Conservation (phyloP, 2,888 invertebrate genomes). For the Drosophila atroscutellata region DNA sequence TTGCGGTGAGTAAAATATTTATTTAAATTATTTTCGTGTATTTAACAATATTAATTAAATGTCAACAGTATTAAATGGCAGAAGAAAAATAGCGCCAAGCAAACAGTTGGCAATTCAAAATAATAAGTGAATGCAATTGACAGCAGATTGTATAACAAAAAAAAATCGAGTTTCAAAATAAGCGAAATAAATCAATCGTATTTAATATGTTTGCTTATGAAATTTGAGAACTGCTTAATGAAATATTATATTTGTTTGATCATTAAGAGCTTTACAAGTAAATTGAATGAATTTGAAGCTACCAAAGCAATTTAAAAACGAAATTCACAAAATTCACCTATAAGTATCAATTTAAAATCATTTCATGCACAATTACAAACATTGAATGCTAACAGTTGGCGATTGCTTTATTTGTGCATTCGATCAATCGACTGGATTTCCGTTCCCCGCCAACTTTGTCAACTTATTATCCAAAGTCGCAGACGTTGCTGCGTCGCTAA, state of each 20-base stretch:
- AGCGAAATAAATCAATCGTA: not conserved
- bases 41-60: constrained; percentile 63
- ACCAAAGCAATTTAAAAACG: not conserved
- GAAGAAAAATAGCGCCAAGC: constrained; percentile 23
- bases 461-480: constrained; percentile 62
- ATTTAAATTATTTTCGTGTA: constrained; percentile 53
- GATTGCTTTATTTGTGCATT: constrained; percentile 22
- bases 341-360: constrained; percentile 19
- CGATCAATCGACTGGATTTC: constrained; percentile 47
- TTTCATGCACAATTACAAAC: constrained; percentile 11
- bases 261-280: not conserved
- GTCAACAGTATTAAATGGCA: constrained; percentile 68
- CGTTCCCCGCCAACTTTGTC: constrained; percentile 15
- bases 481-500: constrained; percentile 69
- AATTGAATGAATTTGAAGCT: not conserved
- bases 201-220: constrained; percentile 3
- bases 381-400: constrained; percentile 29
- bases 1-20: constrained; percentile 55
- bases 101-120: constrained; percentile 25
- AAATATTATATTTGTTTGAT: not conserved
- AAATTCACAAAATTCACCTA: not conserved
- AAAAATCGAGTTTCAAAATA: not conserved
- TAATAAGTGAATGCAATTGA: constrained; percentile 6
- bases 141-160: constrained; percentile 12
- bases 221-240: not conserved